Evolutionary conservation across 2,113 vertebrate species (phyloP), one percentile per base, ranked within the genome.

Genomic region (Cebidichthys violaceus): DNA sequence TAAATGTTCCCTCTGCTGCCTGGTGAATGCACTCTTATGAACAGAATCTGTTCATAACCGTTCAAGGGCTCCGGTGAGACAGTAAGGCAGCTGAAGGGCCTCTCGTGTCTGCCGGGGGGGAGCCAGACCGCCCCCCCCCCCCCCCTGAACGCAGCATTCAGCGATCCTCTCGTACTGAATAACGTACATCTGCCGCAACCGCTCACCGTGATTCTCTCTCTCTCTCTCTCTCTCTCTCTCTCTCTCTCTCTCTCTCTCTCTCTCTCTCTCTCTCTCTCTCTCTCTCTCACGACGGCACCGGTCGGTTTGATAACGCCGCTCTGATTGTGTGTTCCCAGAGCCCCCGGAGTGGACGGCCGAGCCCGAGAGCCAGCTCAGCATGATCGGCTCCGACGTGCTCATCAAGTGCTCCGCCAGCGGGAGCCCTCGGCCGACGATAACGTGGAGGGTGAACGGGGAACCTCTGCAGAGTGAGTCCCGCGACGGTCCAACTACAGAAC

Each of bases 361-460:
- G 84, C 97, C 97, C 0, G 79, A 96, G 85, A 96, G 96, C 9
- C 96, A 94, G 0, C 93, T 99, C 57, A 96, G 91, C 24, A 96
- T 95, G 70, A 92, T 96, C 0, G 97, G 96, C 9, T 90, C 93
- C 27, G 96, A 95, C 0, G 95, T 96, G 15, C 77, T 91, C 67
- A 89, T 99, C 86, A 92, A 95, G 59, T 99, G 98, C 27, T 94
- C 96, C 1, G 97, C 96, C 6, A 93, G 93, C 0, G 98, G 98
- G n/a, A 94, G 83, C 9, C 98, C 98, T 0, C 85, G 90, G 59
- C 97, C 97, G 5, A 92, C 76, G 0, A 94, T 96, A 35, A 92
- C 87, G 2, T 99, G 98, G 98, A 96, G 91, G 75, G 89, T 96
- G 64, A 99, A 99, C 0, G 96, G 98, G 1, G 83, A 80, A 54